These are phyloP conservation scores for Scomber scombrus DNA, from an alignment of 2,113 vertebrate genomes.

Conservation along the genomic window DNA sequence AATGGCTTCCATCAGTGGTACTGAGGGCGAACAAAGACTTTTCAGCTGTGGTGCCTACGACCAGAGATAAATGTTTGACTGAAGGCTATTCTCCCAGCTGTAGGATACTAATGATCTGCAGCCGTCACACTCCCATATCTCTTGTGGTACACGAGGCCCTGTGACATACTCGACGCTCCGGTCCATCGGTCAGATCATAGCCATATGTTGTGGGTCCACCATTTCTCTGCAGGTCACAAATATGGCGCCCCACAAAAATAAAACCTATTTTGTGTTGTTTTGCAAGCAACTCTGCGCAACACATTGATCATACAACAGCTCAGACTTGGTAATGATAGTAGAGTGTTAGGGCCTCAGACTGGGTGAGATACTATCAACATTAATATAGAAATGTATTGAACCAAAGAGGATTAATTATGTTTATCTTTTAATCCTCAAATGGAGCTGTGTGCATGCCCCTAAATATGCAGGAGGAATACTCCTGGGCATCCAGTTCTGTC, in stretches of 20 bases:
- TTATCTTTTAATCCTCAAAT: slow-evolving; percentile 78
- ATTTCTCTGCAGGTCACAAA: slow-evolving; percentile 63
- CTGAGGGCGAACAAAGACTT: slow-evolving; percentile 79
- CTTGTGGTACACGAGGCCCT: slow-evolving; percentile 75
- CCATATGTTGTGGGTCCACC: slow-evolving; percentile 37
- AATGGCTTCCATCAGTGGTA: slow-evolving; percentile 77
- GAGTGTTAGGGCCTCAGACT: slow-evolving; percentile 14
- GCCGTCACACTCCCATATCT: slow-evolving; percentile 76
- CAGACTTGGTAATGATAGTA: slow-evolving; percentile 15
- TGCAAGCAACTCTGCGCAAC: slow-evolving; percentile 23
- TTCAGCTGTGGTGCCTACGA: slow-evolving; percentile 54
- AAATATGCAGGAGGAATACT: slow-evolving; percentile 56
- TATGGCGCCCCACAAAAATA: slow-evolving; percentile 11
- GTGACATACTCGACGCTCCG: slow-evolving; percentile 61
- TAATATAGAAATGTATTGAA: slow-evolving; percentile 68
- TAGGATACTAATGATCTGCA: slow-evolving; percentile 80
- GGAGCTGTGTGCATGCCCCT: slow-evolving; percentile 46
- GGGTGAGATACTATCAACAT: slow-evolving; percentile 56
- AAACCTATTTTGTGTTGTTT: slow-evolving; percentile 20
- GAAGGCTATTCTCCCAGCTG: slow-evolving; percentile 77
- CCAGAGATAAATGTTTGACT: slow-evolving; percentile 82
- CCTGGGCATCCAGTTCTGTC: slow-evolving; percentile 57
- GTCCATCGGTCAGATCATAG: slow-evolving; percentile 70
- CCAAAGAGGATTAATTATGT: slow-evolving; percentile 77
- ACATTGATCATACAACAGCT: slow-evolving; percentile 49